A percentile compares a stretch with the other conserved stretches of the same genome.
Conservation (phyloP, 2,888 invertebrate species). For the Eupeodes luniger region DNA sequence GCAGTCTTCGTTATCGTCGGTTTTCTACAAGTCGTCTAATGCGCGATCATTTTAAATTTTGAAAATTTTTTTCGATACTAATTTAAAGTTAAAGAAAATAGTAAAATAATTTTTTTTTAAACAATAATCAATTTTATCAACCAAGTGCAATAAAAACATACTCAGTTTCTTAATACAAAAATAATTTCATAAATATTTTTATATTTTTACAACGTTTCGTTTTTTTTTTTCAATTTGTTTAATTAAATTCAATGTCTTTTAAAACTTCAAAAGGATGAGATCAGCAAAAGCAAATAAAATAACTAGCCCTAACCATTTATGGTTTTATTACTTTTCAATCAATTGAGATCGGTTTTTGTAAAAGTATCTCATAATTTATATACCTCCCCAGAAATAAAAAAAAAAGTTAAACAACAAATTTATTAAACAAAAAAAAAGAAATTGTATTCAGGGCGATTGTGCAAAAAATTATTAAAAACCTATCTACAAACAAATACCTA, state of each 20-base stretch:
- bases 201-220: neutral
- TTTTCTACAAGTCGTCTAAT: conserved; percentile 42
- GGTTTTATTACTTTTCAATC: conserved; percentile 55
- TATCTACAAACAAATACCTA: conserved; percentile 3
- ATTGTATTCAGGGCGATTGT: conserved; percentile 75
- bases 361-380: conserved; percentile 9
- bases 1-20: conserved; percentile 20
- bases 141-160: conserved; percentile 70
- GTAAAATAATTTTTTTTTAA: neutral
- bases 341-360: conserved; percentile 59
- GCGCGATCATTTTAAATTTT: conserved; percentile 47
- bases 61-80: conserved; percentile 1
- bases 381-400: neutral
- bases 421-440: neutral
- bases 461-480: conserved; percentile 54
- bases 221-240: neutral
- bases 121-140: conserved; percentile 6
- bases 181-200: too few species aligned
- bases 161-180: conserved; percentile 45
- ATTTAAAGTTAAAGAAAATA: neutral
- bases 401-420: conserved; percentile 13
- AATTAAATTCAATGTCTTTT: conserved; percentile 32
- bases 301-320: conserved; percentile 66
- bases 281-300: conserved; percentile 64
- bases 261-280: conserved; percentile 69